Conservation (phyloP, 2,113 vertebrate genomes). For the Colistium nudipinnis region DNA sequence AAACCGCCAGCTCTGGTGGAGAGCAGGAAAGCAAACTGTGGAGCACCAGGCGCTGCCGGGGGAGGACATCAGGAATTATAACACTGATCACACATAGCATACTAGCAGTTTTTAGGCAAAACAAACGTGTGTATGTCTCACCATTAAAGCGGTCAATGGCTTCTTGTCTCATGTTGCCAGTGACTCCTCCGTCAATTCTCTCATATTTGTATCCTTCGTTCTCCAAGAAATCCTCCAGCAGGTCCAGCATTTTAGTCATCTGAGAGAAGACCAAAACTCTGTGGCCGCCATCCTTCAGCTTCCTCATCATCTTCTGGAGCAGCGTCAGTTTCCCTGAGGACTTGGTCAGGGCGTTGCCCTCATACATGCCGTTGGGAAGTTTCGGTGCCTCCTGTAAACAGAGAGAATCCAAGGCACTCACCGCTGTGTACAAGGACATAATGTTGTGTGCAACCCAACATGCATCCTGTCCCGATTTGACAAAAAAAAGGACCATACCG, state of each 20-base stretch:
- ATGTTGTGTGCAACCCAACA: neutral
- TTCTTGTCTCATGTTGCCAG: slow-evolving; percentile 95
- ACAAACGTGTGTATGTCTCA: slow-evolving; percentile 55
- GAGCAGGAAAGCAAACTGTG: slow-evolving; percentile 97
- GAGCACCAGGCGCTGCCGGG: slow-evolving; percentile 91
- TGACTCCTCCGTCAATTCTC: slow-evolving; percentile 95
- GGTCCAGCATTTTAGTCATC: slow-evolving; percentile 99
- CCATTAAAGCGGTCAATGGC: slow-evolving; percentile 98
- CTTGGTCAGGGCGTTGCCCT: slow-evolving; percentile 92
- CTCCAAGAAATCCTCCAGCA: slow-evolving; percentile 96
- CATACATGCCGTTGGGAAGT: slow-evolving; percentile 99
- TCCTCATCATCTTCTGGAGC: slow-evolving; percentile 96
- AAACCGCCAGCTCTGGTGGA: slow-evolving; percentile 97
- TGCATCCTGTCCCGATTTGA: neutral
- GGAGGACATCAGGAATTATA: neutral
- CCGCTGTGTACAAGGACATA: neutral
- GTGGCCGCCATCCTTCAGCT: slow-evolving; percentile 94
- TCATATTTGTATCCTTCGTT: slow-evolving; percentile 98
- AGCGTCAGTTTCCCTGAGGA: slow-evolving; percentile 92
- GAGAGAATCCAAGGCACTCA: neutral
- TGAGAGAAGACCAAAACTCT: slow-evolving; percentile 98
- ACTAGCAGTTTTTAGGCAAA: neutral
- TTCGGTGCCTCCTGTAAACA: slow-evolving; percentile 92
- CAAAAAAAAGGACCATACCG: slow-evolving; percentile 75
- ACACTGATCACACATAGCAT: neutral